Conservation (phyloP, 2,113 vertebrate species). For the Saguinus midas region DNA sequence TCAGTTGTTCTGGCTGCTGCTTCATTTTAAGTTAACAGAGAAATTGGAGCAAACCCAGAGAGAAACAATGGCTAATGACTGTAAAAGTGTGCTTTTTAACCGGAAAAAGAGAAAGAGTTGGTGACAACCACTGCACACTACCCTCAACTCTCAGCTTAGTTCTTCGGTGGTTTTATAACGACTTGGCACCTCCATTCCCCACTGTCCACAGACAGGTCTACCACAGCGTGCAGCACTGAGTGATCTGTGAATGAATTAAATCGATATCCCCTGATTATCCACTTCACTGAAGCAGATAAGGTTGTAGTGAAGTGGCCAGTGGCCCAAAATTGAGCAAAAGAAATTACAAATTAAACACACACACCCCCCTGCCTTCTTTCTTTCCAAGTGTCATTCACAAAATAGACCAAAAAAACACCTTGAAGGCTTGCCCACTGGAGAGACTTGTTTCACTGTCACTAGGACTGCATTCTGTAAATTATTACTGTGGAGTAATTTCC, state of each 20-base stretch:
- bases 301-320: neutral
- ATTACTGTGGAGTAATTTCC: constrained; percentile 28
- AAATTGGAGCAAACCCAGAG: neutral
- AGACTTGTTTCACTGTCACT: neutral
- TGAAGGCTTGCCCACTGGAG: neutral
- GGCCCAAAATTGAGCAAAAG: constrained; percentile 18
- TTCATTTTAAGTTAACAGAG: constrained; percentile 6
- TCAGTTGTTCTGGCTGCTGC: neutral
- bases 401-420: neutral
- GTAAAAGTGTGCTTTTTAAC: neutral
- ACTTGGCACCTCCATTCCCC: neutral
- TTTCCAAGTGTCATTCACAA: constrained; percentile 18
- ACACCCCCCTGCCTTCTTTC: neutral
- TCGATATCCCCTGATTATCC: neutral
- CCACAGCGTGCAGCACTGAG: neutral
- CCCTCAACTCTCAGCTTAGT: neutral
- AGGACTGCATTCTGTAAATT: neutral
- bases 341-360: neutral
- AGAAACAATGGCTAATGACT: neutral
- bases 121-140: neutral
- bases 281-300: neutral
- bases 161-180: neutral
- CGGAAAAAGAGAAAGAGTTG: neutral
- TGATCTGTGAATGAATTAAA: constrained; percentile 15
- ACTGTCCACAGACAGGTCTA: neutral